Evolutionary conservation across 1,140 invertebrate species (phyloP).

Genomic region (Drosophila ogumai): DNA sequence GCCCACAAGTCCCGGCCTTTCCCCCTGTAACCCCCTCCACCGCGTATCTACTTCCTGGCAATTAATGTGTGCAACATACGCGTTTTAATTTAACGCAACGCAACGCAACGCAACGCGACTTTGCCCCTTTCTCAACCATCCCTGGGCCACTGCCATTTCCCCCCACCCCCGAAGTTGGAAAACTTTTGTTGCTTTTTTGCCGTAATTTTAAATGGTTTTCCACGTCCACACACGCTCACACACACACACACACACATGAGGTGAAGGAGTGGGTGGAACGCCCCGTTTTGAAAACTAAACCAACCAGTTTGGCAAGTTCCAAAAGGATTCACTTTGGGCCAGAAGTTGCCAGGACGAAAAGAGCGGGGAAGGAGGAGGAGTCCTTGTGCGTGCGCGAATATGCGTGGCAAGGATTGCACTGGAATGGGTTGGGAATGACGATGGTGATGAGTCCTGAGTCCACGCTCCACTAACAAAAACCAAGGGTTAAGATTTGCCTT

Average conservation of each 20-base stretch:
- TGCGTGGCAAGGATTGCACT: constrained; percentile 55
- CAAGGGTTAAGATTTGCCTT: neutral
- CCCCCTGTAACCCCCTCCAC: neutral
- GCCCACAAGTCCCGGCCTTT: neutral
- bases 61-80: constrained; percentile 84
- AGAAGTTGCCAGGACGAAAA: constrained; percentile 12
- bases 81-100: constrained; percentile 77
- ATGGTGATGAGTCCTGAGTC: constrained; percentile 37
- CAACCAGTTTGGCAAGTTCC: constrained; percentile 74
- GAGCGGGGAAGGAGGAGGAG: neutral
- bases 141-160: neutral
- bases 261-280: constrained; percentile 11
- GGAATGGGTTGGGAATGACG: constrained; percentile 37
- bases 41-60: constrained; percentile 75
- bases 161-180: constrained; percentile 37
- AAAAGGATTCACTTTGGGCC: constrained; percentile 57
- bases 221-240: constrained; percentile 36
- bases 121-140: constrained; percentile 30
- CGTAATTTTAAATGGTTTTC: constrained; percentile 77
- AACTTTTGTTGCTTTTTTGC: constrained; percentile 76
- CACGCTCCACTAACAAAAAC: constrained; percentile 22
- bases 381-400: constrained; percentile 60
- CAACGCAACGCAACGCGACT: constrained; percentile 62
- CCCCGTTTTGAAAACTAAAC: constrained; percentile 65
- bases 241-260: constrained; percentile 10